Percentiles rank a stretch among this genome's conserved stretches.
Evolutionary conservation across 2,113 vertebrate genomes (phyloP).

Genomic region (Corythaixoides concolor): DNA sequence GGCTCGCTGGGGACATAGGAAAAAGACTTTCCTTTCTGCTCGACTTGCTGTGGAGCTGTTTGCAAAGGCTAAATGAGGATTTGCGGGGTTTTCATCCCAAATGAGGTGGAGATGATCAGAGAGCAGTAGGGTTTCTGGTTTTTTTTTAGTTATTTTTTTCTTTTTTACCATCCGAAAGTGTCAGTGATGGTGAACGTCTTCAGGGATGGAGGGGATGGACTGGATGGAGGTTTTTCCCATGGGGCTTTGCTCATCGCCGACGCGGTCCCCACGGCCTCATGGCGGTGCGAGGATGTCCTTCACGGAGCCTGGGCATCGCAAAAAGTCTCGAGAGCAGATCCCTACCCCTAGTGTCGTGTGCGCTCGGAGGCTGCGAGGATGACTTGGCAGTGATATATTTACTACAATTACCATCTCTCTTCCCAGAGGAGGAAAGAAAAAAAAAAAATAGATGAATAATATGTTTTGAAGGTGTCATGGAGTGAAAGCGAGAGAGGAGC

Average conservation of each 20-base stretch:
- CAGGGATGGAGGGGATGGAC: neutral
- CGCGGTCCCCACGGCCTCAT: rapidly evolving
- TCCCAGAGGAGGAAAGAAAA: conserved; percentile 19
- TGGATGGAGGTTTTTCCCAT: neutral
- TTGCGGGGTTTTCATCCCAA: rapidly evolving
- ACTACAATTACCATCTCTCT: conserved; percentile 53
- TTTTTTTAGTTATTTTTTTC: neutral
- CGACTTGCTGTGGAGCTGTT: rapidly evolving
- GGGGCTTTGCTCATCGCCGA: neutral
- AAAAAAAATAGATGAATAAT: conserved; percentile 50
- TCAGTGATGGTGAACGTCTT: rapidly evolving
- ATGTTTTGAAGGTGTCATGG: conserved; percentile 62
- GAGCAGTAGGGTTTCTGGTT: neutral
- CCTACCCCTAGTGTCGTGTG: neutral
- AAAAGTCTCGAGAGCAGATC: neutral
- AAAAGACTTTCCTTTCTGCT: neutral
- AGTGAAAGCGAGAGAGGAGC: conserved; percentile 59
- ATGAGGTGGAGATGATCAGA: neutral
- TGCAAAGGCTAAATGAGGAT: rapidly evolving
- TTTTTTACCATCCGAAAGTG: rapidly evolving
- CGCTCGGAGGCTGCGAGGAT: neutral
- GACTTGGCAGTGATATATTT: conserved; percentile 60
- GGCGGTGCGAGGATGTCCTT: neutral
- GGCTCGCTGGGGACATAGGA: neutral
- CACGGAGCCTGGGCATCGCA: neutral